phyloP scores from a whole-genome alignment of 2,113 vertebrate genomes.

The Asarcornis scutulata region DNA sequence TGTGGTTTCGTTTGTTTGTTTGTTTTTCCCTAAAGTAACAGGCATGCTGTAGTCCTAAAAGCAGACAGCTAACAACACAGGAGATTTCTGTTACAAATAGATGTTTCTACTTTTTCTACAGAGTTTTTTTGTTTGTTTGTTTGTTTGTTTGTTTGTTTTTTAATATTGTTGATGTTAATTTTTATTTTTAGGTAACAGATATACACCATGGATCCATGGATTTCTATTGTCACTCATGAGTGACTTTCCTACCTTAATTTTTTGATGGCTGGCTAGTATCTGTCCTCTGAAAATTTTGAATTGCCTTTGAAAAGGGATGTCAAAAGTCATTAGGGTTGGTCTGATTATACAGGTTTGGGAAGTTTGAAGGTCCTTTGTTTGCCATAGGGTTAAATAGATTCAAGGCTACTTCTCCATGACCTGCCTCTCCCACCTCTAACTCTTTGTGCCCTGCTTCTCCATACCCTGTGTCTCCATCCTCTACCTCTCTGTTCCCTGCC shows the following conservation, averaged over 20 bases:
- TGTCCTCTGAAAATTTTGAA: not conserved
- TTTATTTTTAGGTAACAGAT: not conserved
- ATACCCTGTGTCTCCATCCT: not conserved
- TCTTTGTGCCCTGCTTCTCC: not conserved
- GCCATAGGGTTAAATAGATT: not conserved
- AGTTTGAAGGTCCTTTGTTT: not conserved
- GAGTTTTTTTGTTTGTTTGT: no score
- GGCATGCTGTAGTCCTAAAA: not conserved
- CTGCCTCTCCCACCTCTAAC: not conserved
- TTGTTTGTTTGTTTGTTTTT: not conserved
- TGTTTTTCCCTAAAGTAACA: not conserved
- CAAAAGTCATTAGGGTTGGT: fast-evolving
- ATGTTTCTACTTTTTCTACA: not conserved
- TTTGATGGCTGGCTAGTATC: not conserved
- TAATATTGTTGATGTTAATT: not conserved
- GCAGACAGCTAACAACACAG: not conserved
- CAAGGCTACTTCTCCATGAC: not conserved
- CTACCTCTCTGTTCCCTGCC: not conserved
- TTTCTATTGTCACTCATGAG: not conserved
- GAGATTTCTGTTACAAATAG: not conserved
- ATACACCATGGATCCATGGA: no score
- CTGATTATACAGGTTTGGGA: not conserved
- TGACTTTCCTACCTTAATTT: not conserved
- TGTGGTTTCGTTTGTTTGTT: not conserved
- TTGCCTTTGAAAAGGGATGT: not conserved